Evolutionary conservation across 2,797 vertebrate genomes (phyloP).

Genomic region (Diglossa cyanea): DNA sequence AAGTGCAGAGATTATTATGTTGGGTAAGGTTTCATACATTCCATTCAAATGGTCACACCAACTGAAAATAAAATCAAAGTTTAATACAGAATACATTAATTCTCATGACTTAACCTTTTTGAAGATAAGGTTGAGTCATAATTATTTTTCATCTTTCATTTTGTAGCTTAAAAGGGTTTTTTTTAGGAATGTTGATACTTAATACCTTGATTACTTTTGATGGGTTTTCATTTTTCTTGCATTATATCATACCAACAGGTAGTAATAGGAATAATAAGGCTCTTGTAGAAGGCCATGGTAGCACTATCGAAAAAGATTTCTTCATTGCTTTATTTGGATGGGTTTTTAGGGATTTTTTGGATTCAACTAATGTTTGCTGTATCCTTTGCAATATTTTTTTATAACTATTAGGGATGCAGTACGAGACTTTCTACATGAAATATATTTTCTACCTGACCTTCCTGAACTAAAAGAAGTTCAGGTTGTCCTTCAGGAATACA

Average conservation of each 20-base stretch:
- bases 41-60: not conserved
- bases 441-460: slow-evolving; percentile 96
- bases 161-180: not conserved
- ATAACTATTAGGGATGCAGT: slow-evolving; percentile 85
- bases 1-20: not conserved
- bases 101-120: not conserved
- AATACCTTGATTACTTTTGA: not conserved
- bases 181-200: not conserved
- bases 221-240: not conserved
- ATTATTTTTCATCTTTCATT: not conserved
- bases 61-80: not conserved
- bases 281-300: not conserved
- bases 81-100: not conserved
- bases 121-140: not conserved
- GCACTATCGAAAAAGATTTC: not conserved
- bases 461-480: slow-evolving; percentile 92
- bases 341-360: not conserved
- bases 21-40: not conserved
- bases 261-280: not conserved
- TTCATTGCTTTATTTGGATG: not conserved
- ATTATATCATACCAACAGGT: not conserved
- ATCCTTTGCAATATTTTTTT: not conserved
- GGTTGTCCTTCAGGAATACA: slow-evolving; percentile 90
- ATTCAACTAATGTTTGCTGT: not conserved
- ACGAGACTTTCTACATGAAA: slow-evolving; percentile 95